Evolutionary conservation across 2,888 invertebrate genomes (phyloP).

Genomic region (Luperina testacea): DNA sequence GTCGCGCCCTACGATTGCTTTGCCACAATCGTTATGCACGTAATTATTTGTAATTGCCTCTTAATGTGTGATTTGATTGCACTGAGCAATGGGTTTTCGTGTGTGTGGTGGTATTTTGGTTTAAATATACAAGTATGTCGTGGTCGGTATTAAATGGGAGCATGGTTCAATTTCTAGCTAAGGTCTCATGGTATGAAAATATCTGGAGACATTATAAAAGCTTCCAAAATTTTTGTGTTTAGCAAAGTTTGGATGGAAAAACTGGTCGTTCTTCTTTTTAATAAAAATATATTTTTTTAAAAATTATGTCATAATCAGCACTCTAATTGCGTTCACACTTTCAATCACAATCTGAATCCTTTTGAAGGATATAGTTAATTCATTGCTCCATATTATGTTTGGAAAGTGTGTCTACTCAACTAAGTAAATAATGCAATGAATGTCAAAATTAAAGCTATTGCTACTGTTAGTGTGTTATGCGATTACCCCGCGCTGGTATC

Average conservation of each 20-base stretch:
- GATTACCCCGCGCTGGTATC: too few species aligned
- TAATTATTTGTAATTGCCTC: constrained; percentile 51
- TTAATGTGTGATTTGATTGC: constrained; percentile 50
- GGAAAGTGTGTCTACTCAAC: too few species aligned
- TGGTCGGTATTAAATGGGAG: not conserved
- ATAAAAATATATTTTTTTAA: too few species aligned
- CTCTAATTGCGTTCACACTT: not conserved
- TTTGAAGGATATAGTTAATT: too few species aligned
- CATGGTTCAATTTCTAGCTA: not conserved
- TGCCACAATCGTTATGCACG: constrained; percentile 42
- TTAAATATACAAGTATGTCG: not conserved
- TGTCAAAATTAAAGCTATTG: too few species aligned
- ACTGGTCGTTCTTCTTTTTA: constrained; percentile 19
- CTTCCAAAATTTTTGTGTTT: too few species aligned
- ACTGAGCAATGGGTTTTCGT: constrained; percentile 9
- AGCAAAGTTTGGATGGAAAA: not conserved
- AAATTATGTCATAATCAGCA: too few species aligned
- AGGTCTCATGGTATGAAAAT: not conserved
- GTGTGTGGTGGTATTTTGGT: constrained; percentile 2
- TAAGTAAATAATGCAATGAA: too few species aligned
- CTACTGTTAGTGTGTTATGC: too few species aligned
- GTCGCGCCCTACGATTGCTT: constrained; percentile 54
- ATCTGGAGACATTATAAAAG: not conserved
- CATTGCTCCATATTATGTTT: too few species aligned
- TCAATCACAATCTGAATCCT: too few species aligned